Evolutionary conservation across 2,888 invertebrate genomes (phyloP).

Genomic region (Macaria notata): DNA sequence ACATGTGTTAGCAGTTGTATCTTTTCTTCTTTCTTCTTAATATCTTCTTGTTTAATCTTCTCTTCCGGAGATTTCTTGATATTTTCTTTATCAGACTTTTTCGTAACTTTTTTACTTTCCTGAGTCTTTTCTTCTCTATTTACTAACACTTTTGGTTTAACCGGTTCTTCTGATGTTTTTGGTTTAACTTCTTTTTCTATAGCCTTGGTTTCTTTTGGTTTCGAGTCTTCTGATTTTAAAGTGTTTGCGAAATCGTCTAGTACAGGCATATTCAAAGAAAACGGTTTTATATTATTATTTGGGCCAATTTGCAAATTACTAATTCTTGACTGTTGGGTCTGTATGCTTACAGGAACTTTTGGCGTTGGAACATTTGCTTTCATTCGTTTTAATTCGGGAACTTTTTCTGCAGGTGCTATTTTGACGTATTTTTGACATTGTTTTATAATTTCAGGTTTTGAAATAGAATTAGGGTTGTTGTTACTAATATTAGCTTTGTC

Average conservation of each 20-base stretch:
- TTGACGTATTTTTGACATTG: conserved; percentile 12
- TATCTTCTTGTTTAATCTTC: conserved; percentile 14
- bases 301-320: conserved; percentile 1
- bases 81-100: conserved; percentile 15
- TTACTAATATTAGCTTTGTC: neutral
- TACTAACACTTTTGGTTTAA: neutral
- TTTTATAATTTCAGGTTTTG: neutral
- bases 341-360: neutral
- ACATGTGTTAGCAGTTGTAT: conserved; percentile 63
- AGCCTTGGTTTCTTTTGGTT: neutral
- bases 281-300: neutral
- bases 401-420: conserved; percentile 1
- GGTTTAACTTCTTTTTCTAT: too few species aligned
- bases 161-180: neutral
- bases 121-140: neutral
- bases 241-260: too few species aligned
- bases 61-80: conserved; percentile 8
- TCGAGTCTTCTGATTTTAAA: neutral
- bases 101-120: conserved; percentile 6
- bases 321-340: conserved; percentile 2
- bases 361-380: neutral
- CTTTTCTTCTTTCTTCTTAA: conserved; percentile 18
- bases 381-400: neutral
- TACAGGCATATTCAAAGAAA: neutral
- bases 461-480: neutral